Evolutionary conservation across 2,113 vertebrate species (phyloP).

Genomic region (Pluvialis apricaria): DNA sequence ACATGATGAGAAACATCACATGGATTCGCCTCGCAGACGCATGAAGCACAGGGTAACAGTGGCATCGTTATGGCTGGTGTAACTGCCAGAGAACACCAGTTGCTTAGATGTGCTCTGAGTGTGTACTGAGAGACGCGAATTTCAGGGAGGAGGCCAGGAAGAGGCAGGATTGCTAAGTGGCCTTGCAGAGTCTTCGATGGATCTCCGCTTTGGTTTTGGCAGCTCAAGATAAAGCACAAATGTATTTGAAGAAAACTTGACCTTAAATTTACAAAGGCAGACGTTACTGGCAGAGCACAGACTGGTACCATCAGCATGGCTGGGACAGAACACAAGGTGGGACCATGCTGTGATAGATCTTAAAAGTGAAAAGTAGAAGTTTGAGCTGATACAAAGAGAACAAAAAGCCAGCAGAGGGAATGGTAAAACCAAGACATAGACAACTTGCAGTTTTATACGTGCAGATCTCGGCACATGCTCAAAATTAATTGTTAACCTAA

Average conservation of each 20-base stretch:
- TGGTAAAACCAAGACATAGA: neutral
- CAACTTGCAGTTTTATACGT: neutral
- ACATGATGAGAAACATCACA: neutral
- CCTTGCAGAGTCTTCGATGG: neutral
- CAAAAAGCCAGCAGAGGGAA: neutral
- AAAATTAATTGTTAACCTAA: neutral
- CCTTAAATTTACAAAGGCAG: neutral
- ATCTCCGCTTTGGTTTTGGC: neutral
- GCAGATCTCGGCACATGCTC: neutral
- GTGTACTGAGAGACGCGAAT: neutral
- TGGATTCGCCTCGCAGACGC: neutral
- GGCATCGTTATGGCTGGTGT: neutral
- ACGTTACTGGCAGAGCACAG: neutral
- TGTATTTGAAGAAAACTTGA: neutral
- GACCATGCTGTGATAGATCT: neutral
- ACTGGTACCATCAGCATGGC: neutral
- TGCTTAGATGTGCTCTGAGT: neutral
- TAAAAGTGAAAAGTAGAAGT: neutral
- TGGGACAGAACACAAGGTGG: neutral
- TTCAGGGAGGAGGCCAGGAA: neutral
- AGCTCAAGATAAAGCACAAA: neutral
- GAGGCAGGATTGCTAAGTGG: neutral
- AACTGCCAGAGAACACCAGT: neutral
- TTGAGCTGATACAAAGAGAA: neutral
- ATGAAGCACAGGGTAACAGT: neutral